These are phyloP conservation scores for Lithobates sylvaticus DNA, from an alignment of 2,797 vertebrate genomes.

Conservation along the genomic window DNA sequence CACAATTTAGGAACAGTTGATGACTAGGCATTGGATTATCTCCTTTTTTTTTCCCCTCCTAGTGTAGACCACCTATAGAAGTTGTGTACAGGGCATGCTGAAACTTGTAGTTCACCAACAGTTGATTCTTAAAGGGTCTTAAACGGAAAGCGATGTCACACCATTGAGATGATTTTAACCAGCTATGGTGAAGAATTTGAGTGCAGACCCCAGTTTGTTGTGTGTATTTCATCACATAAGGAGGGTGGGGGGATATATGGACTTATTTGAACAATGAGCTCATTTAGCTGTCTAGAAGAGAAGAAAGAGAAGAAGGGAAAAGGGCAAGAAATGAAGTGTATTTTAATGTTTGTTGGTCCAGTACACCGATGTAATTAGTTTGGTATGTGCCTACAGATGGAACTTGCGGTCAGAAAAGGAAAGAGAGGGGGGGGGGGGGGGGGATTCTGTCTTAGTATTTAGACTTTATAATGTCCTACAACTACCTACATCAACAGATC, in stretches of 20 bases:
- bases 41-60: too few relatives aligned
- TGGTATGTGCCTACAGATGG: constrained; percentile 66
- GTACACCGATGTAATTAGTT: constrained; percentile 63
- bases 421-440: too few relatives aligned
- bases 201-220: constrained; percentile 15
- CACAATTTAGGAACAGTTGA: too few relatives aligned
- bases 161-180: constrained; percentile 9
- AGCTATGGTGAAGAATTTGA: constrained; percentile 25
- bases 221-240: constrained; percentile 49
- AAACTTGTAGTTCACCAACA: neutral
- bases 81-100: neutral
- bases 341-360: constrained; percentile 62
- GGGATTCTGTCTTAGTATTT: neutral
- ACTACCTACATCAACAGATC: constrained; percentile 73
- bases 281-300: constrained; percentile 42
- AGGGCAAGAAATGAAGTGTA: constrained; percentile 57
- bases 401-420: constrained; percentile 45
- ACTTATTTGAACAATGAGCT: constrained; percentile 66
- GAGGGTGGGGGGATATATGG: constrained; percentile 50
- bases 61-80: neutral
- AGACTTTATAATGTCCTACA: constrained; percentile 39
- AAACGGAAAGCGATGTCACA: neutral
- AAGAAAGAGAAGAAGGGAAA: neutral
- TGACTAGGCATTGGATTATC: too few relatives aligned
- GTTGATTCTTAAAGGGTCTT: neutral